phyloP scores from a whole-genome alignment of 1,140 invertebrate species.

The Scylla paramamosain region DNA sequence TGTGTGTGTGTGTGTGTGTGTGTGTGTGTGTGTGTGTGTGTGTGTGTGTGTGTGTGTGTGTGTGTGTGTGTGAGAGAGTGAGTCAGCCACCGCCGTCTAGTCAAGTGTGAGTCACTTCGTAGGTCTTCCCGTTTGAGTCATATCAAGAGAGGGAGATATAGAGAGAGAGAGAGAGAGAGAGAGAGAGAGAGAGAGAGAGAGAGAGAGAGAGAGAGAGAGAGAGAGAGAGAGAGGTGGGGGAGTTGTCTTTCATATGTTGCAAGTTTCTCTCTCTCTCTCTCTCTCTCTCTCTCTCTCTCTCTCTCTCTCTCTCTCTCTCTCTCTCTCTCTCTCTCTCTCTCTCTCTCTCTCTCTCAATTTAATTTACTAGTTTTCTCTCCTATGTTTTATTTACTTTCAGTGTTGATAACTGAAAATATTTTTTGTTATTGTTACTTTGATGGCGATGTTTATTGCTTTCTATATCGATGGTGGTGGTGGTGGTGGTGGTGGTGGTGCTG shows the following conservation, averaged over 20 bases:
- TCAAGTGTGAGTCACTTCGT: background rate
- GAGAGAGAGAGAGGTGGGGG: too few relatives aligned
- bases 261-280: background rate
- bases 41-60: conserved; percentile 1
- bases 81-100: background rate
- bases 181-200: too few relatives aligned
- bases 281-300: conserved; percentile 25
- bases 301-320: background rate
- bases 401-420: too few relatives aligned
- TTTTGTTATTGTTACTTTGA: too few relatives aligned
- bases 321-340: conserved; percentile 25
- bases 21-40: background rate
- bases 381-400: background rate
- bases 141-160: background rate
- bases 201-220: too few relatives aligned
- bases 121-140: background rate
- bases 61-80: background rate
- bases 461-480: too few relatives aligned
- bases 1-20: background rate
- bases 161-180: too few relatives aligned
- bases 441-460: too few relatives aligned
- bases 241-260: background rate
- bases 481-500: too few relatives aligned
- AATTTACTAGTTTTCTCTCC: background rate
- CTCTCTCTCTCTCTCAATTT: background rate